phyloP scores from a whole-genome alignment of 2,113 vertebrate species.

The Mirounga angustirostris region DNA sequence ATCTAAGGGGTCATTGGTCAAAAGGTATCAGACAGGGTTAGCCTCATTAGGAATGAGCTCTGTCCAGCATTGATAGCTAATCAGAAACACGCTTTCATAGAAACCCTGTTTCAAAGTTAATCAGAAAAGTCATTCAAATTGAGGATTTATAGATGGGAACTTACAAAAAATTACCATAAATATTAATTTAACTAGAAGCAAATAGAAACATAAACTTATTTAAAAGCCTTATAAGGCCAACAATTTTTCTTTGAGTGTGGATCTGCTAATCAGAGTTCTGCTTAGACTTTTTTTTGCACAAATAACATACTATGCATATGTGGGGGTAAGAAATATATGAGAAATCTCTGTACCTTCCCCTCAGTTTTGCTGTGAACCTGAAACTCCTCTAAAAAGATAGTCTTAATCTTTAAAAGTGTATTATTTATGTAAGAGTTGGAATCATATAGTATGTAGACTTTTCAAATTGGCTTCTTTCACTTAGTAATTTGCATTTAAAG shows the following conservation, averaged over 20 bases:
- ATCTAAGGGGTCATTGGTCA: neutral
- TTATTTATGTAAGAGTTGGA: neutral
- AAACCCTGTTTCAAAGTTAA: neutral
- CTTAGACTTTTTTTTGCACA: neutral
- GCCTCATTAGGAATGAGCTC: neutral
- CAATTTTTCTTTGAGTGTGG: neutral
- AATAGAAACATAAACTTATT: slow-evolving; percentile 27
- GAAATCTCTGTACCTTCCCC: neutral
- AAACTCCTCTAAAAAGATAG: neutral
- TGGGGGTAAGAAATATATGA: neutral
- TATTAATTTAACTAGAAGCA: slow-evolving; percentile 11
- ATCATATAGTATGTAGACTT: neutral
- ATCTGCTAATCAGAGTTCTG: neutral
- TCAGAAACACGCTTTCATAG: neutral
- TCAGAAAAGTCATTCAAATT: slow-evolving; percentile 5
- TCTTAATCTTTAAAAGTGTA: neutral
- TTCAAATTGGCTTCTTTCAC: neutral
- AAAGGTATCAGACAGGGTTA: neutral
- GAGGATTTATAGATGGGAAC: neutral
- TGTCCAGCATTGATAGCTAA: neutral
- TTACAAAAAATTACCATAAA: neutral
- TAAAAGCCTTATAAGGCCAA: neutral
- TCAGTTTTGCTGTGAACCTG: neutral
- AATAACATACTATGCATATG: neutral
- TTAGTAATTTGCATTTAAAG: neutral